A percentile compares a stretch with the other conserved stretches of the same genome.
phyloP scores from a whole-genome alignment of 2,888 invertebrate genomes.

The Temnothorax ravouxi region DNA sequence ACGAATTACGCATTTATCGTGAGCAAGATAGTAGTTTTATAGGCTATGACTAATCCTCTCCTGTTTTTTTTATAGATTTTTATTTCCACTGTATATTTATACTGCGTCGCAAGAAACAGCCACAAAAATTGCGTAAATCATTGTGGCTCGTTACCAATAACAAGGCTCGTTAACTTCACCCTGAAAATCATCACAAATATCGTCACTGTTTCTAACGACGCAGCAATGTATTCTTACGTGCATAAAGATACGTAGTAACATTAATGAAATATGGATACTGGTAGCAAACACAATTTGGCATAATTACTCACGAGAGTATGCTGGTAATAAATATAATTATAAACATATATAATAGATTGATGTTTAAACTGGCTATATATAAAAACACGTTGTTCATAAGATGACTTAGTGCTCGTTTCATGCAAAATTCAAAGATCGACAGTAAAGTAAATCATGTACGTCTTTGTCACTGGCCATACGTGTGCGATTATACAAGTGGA shows the following conservation, averaged over 20 bases:
- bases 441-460: constrained; percentile 1
- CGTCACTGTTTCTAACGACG: constrained; percentile 7
- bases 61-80: not conserved
- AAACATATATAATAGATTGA: constrained; percentile 8
- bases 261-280: constrained; percentile 1
- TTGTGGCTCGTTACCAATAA: not conserved
- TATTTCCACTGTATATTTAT: constrained; percentile 1
- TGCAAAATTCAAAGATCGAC: not conserved
- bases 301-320: not conserved
- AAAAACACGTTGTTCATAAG: not conserved
- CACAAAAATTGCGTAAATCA: constrained; percentile 5
- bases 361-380: not conserved
- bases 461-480: constrained; percentile 44
- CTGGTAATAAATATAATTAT: constrained; percentile 26
- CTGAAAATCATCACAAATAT: not conserved
- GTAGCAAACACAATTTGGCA: constrained; percentile 24
- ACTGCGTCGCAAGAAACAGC: not conserved
- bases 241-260: not conserved
- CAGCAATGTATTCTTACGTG: constrained; percentile 17
- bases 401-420: constrained; percentile 12
- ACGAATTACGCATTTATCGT: constrained; percentile 21
- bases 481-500: constrained; percentile 4
- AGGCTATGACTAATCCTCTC: constrained; percentile 18
- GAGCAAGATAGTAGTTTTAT: constrained; percentile 20
- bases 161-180: not conserved